phyloP scores from a whole-genome alignment of 2,888 invertebrate genomes.

The Drosophila antonietae region DNA sequence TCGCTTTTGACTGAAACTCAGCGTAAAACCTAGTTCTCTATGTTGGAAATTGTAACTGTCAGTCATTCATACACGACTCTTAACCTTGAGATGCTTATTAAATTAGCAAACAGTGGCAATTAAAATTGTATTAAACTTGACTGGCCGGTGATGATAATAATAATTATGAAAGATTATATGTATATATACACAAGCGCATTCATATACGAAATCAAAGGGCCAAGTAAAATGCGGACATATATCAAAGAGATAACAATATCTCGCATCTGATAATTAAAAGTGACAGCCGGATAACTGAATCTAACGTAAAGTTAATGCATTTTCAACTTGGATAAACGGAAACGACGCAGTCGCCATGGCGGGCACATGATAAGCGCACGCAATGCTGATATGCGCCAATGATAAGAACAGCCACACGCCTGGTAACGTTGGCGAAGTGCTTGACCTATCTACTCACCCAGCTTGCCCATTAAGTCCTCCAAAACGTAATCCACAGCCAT shows the following conservation, averaged over 20 bases:
- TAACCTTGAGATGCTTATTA: constrained; percentile 65
- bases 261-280: constrained; percentile 11
- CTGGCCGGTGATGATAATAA: constrained; percentile 1
- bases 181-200: neutral
- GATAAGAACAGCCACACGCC: constrained; percentile 46
- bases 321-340: constrained; percentile 33
- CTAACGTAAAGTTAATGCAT: constrained; percentile 15
- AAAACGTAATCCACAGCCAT: constrained; percentile 88
- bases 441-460: constrained; percentile 85
- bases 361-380: constrained; percentile 37
- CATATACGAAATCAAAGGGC: neutral
- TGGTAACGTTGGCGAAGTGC: constrained; percentile 18
- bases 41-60: constrained; percentile 18
- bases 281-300: constrained; percentile 31
- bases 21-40: neutral
- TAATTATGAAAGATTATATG: neutral
- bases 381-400: constrained; percentile 47
- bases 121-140: constrained; percentile 62
- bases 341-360: constrained; percentile 9
- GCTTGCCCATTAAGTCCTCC: constrained; percentile 88
- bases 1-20: constrained; percentile 1
- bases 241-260: constrained; percentile 17
- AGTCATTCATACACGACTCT: constrained; percentile 30
- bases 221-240: constrained; percentile 4
- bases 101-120: constrained; percentile 56